Conservation (phyloP, 2,888 invertebrate genomes). For the Microctonus hyperodae region DNA sequence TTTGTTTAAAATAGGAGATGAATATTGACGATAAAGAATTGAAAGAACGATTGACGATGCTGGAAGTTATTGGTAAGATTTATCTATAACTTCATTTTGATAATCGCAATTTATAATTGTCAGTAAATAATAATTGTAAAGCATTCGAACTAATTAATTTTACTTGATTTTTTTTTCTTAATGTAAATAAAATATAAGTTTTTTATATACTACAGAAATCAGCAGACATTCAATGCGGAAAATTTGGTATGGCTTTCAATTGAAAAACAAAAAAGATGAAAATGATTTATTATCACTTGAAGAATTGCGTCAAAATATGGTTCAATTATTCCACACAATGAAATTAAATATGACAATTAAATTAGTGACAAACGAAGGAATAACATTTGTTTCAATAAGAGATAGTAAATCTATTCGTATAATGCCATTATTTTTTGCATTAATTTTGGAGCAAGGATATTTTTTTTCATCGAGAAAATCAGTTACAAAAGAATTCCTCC, state of each 20-base stretch:
- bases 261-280: conserved; percentile 32
- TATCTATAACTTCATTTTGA: too few species aligned
- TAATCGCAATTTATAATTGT: too few species aligned
- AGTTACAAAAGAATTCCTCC: conserved; percentile 35
- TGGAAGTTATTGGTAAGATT: conserved; percentile 53
- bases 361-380: conserved; percentile 39
- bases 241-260: conserved; percentile 48
- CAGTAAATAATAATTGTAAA: too few species aligned
- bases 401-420: conserved; percentile 32
- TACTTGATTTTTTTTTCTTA: too few species aligned
- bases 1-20: conserved; percentile 41
- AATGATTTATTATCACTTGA: conserved; percentile 23
- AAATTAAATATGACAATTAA: conserved; percentile 43
- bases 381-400: conserved; percentile 46
- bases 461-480: conserved; percentile 49
- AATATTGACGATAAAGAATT: conserved; percentile 40
- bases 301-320: conserved; percentile 41
- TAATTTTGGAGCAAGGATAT: conserved; percentile 47
- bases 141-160: too few species aligned
- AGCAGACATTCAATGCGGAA: conserved; percentile 51
- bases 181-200: not conserved
- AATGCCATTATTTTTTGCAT: conserved; percentile 44
- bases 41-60: conserved; percentile 43
- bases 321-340: conserved; percentile 34
- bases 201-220: conserved; percentile 42